Evolutionary conservation across 2,888 invertebrate genomes (phyloP).

Genomic region (Nasonia oneida): DNA sequence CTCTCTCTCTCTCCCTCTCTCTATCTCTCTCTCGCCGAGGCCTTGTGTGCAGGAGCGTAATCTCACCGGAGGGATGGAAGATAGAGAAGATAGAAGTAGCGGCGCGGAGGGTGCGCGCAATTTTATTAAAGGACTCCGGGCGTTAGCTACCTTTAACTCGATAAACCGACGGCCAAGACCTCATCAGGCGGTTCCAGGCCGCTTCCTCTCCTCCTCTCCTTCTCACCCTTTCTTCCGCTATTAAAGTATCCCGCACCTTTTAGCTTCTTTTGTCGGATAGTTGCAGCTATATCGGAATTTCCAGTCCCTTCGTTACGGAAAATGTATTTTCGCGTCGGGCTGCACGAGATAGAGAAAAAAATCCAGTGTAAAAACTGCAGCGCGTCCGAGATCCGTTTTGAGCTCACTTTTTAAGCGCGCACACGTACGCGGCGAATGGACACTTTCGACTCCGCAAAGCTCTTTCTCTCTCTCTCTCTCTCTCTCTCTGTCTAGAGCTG

Average conservation of each 20-base stretch:
- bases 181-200: neutral
- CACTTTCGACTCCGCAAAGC: neutral
- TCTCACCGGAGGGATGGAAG: neutral
- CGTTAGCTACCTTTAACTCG: constrained; percentile 25
- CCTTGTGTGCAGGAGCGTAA: neutral
- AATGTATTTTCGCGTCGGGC: neutral
- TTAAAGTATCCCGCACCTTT: constrained; percentile 28
- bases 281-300: neutral
- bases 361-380: neutral
- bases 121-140: constrained; percentile 38
- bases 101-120: neutral
- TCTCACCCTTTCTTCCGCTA: constrained; percentile 3
- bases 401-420: constrained; percentile 27
- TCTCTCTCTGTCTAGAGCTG: neutral
- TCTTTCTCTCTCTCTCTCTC: too few relatives aligned
- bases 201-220: neutral
- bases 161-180: constrained; percentile 28
- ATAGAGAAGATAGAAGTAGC: neutral
- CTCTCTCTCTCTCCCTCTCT: too few relatives aligned
- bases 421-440: neutral
- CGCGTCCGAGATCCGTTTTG: constrained; percentile 22
- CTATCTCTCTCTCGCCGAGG: neutral
- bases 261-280: neutral
- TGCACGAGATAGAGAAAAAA: neutral
- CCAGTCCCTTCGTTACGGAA: neutral